Evolutionary conservation across 2,113 vertebrate species (phyloP), one percentile per base, ranked within the genome.

Genomic region (Donacobius atricapilla): DNA sequence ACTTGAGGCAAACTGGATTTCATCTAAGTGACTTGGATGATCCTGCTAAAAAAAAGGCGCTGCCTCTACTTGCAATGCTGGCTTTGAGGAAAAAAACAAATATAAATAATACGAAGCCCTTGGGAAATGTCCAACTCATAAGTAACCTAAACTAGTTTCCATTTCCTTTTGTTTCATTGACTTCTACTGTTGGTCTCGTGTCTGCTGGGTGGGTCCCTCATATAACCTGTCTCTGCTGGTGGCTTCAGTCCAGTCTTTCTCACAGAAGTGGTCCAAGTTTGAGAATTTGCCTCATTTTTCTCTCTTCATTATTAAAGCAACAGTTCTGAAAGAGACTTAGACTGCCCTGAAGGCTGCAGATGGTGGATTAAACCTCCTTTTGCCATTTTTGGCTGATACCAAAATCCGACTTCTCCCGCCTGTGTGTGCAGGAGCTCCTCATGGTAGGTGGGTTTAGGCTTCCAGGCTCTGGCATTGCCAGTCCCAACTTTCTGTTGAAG

Each of bases 391-490:
- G 37, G 31, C 1, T 17, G 33, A 11, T 81, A 30, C 17, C 24
- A 37, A 44, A 78, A 68, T 75, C 9, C 28, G 25, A 44, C 23
- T 65, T 75, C 33, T 68, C 6, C 45, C 4, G 1, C 25, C 21
- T 75, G 8, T 44, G 3, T 60, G 28, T 45, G 37, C 58, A 65
- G 22, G 25, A 28, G 15, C 60, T 79, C 10, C 22, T 90, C 2
- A 6, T n/a, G 22, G 11, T 20, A 64, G 40, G 25, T 48, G 33
- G 5, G 28, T 87, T 93, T 60, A 81, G 57, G 22, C 87, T 90
- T 95, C 30, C 57, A 83, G 73, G 42, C 78, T 92, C 80, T 86
- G 69, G 83, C 58, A 44, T 65, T 87, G 60, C 80, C 17, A 28
- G 47, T 69, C 27, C 16, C 47, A 75, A 1, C 77, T 56, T 83